These are phyloP conservation scores for Ceuthmochares aereus DNA, from an alignment of 2,113 vertebrate species.

Conservation along the genomic window DNA sequence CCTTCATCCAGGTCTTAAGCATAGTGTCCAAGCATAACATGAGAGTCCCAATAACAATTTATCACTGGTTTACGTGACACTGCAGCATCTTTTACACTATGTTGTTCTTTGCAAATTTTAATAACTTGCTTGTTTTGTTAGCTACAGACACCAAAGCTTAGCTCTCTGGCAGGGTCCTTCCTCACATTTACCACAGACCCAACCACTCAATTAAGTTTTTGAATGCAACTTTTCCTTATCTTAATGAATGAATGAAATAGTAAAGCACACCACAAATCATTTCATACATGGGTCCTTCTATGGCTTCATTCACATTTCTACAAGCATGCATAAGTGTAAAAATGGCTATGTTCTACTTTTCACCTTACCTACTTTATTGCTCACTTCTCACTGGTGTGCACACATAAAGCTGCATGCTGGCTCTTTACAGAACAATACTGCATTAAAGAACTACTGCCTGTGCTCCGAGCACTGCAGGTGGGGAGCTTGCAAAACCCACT, in stretches of 20 bases:
- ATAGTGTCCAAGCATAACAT: not conserved
- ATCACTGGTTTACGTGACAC: not conserved
- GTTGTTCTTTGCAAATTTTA: not conserved
- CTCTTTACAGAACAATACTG: not conserved
- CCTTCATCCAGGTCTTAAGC: not conserved
- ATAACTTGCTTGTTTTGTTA: not conserved
- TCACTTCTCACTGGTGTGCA: not conserved
- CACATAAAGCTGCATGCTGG: accelerated
- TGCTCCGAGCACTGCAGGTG: not conserved
- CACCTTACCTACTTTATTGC: not conserved
- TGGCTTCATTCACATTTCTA: not conserved
- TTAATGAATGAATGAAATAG: not conserved
- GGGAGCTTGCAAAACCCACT: not conserved
- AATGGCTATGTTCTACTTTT: not conserved
- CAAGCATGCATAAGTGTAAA: not conserved
- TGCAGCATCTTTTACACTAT: not conserved
- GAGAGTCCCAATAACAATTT: not conserved
- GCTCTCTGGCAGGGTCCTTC: not conserved
- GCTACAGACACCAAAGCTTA: not conserved
- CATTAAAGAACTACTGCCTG: not conserved
- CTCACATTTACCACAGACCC: not conserved
- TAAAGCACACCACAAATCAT: not conserved
- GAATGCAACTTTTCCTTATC: not conserved
- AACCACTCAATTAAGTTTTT: not conserved
- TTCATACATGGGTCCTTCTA: not conserved